These are phyloP conservation scores for Sphaeramia orbicularis DNA, from an alignment of 2,797 vertebrate species.

Conservation along the genomic window DNA sequence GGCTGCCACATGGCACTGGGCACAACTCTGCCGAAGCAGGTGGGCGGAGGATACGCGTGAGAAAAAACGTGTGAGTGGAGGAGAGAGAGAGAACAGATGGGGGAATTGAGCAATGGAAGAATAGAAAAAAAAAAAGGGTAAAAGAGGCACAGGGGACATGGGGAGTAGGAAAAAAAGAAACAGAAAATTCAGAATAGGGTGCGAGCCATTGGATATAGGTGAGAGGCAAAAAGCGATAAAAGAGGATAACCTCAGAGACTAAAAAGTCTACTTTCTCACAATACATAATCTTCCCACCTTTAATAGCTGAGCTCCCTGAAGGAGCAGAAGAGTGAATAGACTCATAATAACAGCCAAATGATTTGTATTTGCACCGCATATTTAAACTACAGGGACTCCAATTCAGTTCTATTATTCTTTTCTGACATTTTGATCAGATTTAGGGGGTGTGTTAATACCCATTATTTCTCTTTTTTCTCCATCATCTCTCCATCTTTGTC, in stretches of 20 bases:
- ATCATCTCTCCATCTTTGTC: constrained; percentile 55
- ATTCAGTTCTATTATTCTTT: constrained; percentile 79
- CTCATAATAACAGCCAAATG: constrained; percentile 75
- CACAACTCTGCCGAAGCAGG: constrained; percentile 89
- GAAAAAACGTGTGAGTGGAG: constrained; percentile 37
- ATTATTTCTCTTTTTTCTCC: constrained; percentile 28
- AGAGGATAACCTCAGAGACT: constrained; percentile 66
- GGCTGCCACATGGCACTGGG: constrained; percentile 93
- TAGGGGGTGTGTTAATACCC: constrained; percentile 65
- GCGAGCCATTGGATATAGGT: constrained; percentile 55
- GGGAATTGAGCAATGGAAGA: constrained; percentile 41
- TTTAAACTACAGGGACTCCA: constrained; percentile 78
- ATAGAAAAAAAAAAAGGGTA: constrained; percentile 28
- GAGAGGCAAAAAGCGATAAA: constrained; percentile 39
- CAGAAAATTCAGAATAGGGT: constrained; percentile 36
- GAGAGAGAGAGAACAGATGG: constrained; percentile 58
- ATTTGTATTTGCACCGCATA: constrained; percentile 78
- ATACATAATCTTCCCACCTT: constrained; percentile 73
- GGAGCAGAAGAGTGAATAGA: constrained; percentile 69
- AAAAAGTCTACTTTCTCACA: constrained; percentile 72
- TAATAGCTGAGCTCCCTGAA: constrained; percentile 74
- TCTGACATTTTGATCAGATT: constrained; percentile 79
- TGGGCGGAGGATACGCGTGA: constrained; percentile 70
- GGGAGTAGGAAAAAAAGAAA: not conserved
- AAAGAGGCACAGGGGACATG: constrained; percentile 54